phyloP scores from a whole-genome alignment of 2,888 invertebrate genomes.

The Drosophila cracens region DNA sequence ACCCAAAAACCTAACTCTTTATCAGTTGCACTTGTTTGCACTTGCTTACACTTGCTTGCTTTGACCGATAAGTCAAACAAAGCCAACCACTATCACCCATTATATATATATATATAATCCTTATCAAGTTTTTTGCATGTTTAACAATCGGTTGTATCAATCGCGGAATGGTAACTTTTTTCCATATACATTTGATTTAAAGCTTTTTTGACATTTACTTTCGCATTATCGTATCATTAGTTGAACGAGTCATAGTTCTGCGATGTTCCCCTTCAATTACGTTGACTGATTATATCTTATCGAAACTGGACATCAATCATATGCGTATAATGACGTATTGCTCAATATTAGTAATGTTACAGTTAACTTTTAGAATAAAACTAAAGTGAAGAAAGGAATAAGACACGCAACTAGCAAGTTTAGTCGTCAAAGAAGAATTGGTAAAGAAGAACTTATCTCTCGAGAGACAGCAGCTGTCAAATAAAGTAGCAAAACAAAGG shows the following conservation, averaged over 20 bases:
- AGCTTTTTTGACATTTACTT: neutral
- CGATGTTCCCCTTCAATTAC: neutral
- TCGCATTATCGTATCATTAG: neutral
- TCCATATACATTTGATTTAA: neutral
- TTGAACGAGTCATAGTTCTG: neutral
- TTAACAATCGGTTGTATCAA: neutral
- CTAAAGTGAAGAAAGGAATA: accelerated
- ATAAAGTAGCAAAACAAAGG: neutral
- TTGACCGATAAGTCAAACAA: slow-evolving; percentile 37
- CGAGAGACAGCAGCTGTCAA: neutral
- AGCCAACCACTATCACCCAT: slow-evolving; percentile 13
- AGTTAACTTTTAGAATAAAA: neutral
- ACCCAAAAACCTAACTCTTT: slow-evolving; percentile 10
- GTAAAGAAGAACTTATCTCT: neutral
- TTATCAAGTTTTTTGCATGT: slow-evolving; percentile 27
- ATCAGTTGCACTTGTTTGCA: neutral
- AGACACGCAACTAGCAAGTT: neutral
- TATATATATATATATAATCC: neutral
- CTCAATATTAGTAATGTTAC: neutral
- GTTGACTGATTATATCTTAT: neutral
- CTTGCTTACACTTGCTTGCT: neutral
- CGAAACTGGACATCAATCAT: neutral
- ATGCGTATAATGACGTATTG: neutral
- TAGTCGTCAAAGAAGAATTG: no score
- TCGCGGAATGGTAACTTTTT: neutral